Evolutionary conservation across 2,797 vertebrate species (phyloP).

Genomic region (Saxicola maurus): DNA sequence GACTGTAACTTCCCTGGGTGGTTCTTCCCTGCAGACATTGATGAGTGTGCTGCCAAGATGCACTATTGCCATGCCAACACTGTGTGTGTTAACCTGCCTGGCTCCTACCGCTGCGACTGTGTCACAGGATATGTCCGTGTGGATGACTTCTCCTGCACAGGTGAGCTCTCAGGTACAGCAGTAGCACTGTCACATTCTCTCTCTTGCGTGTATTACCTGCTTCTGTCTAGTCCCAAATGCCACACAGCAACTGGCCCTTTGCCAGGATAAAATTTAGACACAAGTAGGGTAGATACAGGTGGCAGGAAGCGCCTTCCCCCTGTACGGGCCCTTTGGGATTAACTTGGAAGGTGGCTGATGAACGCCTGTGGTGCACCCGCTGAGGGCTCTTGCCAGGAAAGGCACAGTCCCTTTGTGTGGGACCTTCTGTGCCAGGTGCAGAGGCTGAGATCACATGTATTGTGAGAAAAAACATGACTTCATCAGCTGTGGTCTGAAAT

Average conservation of each 20-base stretch:
- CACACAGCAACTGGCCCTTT: not conserved
- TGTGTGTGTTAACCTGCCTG: slow-evolving; percentile 87
- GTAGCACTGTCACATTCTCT: accelerated
- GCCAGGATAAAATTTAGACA: too few relatives aligned
- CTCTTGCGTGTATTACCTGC: accelerated
- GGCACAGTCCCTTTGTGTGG: accelerated
- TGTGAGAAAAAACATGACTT: not conserved
- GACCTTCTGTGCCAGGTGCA: accelerated
- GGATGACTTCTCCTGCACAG: slow-evolving; percentile 93
- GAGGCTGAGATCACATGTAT: accelerated
- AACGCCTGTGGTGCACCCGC: not conserved
- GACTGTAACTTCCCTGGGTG: not conserved
- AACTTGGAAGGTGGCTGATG: not conserved
- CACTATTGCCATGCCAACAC: slow-evolving; percentile 95
- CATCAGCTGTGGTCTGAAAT: not conserved
- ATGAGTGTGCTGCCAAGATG: slow-evolving; percentile 92
- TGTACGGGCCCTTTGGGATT: not conserved
- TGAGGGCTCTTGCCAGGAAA: not conserved
- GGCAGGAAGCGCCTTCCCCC: not conserved
- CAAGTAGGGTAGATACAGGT: accelerated
- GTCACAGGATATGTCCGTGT: slow-evolving; percentile 85
- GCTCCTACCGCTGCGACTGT: slow-evolving; percentile 90
- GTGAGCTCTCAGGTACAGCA: slow-evolving; percentile 60
- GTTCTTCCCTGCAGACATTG: slow-evolving; percentile 80
- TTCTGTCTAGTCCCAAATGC: not conserved